Base-by-base conservation (phyloP, 2,113 vertebrate genomes). In the Austrofundulus limnaeus region DNA sequence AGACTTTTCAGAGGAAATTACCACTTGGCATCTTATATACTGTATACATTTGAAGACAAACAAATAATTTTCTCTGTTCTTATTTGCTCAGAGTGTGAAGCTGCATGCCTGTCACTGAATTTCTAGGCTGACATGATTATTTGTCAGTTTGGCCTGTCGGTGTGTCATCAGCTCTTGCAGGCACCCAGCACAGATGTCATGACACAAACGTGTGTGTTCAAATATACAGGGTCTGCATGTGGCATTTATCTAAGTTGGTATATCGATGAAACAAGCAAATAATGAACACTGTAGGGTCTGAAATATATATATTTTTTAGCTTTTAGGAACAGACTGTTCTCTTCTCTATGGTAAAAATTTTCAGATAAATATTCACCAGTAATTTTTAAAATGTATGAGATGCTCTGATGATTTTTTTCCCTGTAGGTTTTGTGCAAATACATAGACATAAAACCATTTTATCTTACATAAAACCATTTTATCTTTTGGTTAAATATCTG, bases 61-160 rank as follows among this genome's bases (percentile, higher is more conserved):
- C 72, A 52, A 63, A 67, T 60, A 64, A 43, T 77, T 73, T 75
- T 59, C 51, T 47, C 31, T 31, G 46, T 66, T 71, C 62, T 77
- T 64, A 74, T 75, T 46, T 24, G 17, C 76, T 80, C 69, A 80
- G 63, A 82, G 57, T 64, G 79, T 76, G 84, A 86, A 81, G 79
- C 72, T 71, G 67, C 60, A 67, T 69, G 75, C 80, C 72, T 66
- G 75, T 83, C 77, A 75, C 45, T 42, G 51, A 56, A 61, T 84
- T 78, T 81, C 64, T 74, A 45, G 66, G 61, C 53, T 82, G 81
- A 86, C 81, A 77, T 87, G 85, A 88, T 86, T 84, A 72, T 80
- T 87, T 70, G 70, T 74, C 77, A 87, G 82, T 84, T 77, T 70
- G 75, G 66, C 47, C 12, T 66, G 68, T 77, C 55, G 78, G 53